A percentile compares a stretch with the other conserved stretches of the same genome.
phyloP scores from a whole-genome alignment of 2,113 vertebrate species.

The Deroptyus accipitrinus region DNA sequence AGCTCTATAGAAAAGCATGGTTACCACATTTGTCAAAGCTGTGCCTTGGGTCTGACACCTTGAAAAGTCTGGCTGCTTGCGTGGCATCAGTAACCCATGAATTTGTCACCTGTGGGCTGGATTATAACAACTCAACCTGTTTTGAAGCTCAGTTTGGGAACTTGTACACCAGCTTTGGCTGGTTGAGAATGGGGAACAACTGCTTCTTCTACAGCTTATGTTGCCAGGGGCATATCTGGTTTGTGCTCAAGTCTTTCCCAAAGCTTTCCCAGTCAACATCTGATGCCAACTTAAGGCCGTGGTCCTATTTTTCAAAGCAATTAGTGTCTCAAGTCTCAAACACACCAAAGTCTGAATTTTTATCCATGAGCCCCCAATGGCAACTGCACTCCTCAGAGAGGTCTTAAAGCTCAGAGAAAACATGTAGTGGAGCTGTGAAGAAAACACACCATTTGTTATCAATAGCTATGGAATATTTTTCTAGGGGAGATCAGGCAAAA shows the following conservation, averaged over 20 bases:
- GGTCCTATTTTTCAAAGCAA: slow-evolving; percentile 38
- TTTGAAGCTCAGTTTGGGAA: slow-evolving; percentile 6
- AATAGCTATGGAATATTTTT: background rate
- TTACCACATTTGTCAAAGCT: slow-evolving; percentile 35
- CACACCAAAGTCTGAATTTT: slow-evolving; percentile 35
- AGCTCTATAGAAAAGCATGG: background rate
- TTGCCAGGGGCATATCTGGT: slow-evolving; percentile 22
- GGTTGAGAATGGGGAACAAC: slow-evolving; percentile 4
- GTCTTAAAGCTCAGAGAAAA: slow-evolving; percentile 25
- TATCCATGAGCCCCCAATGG: background rate
- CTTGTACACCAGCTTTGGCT: slow-evolving; percentile 8
- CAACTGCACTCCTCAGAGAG: background rate
- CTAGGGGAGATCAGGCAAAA: background rate
- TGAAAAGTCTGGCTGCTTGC: slow-evolving; percentile 25
- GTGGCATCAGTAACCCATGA: slow-evolving; percentile 3
- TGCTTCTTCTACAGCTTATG: background rate
- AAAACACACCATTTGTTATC: background rate
- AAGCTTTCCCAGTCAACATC: background rate
- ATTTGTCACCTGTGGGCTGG: slow-evolving; percentile 48
- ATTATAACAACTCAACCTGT: slow-evolving; percentile 26
- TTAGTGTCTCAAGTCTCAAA: slow-evolving; percentile 14
- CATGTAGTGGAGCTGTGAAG: background rate
- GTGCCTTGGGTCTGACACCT: slow-evolving; percentile 41
- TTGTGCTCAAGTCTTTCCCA: background rate
- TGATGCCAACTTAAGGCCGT: background rate